Evolutionary conservation across 2,113 vertebrate genomes (phyloP), one percentile per base, ranked within the genome.

Genomic region (Piprites chloris): DNA sequence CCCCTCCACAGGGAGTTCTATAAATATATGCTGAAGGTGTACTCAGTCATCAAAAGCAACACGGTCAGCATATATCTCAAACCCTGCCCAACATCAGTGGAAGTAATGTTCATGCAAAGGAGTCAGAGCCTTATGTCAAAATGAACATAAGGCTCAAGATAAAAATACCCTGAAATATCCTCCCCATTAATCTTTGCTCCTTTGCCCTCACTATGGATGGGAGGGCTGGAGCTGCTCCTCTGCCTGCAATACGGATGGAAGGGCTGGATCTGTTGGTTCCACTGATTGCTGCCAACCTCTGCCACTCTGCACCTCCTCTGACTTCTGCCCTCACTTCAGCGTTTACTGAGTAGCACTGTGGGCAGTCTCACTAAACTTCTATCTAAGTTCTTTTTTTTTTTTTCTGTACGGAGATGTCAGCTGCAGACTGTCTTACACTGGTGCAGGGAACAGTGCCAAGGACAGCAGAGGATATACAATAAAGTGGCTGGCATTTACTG

Each of bases 281-380:
- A 55, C 53, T 0, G 8, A 16, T 2, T 74, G 37, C 41, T 72
- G 39, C 33, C 66, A 90, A 52, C 2, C 27, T 78, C 42, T 92
- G 26, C 8, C 17, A 30, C 4, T 35, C 8, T 5, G 0, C 28
- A 59, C 23, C 27, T 74, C 46, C 55, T 90, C 56, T 4, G 2
- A 27, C 21, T 28, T 47, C 53, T 50, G 37, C 28, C 32, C 37
- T 47, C 18, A 1, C 41, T 92, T 53, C 2, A 1, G 13, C 0
- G 0, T 30, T 30, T 68, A 26, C 52, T 3, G 0, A 0, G 1
- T 1, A 33, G 9, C 39, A 13, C 21, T 3, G 7, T 2, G 8
- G 42, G 21, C 39, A 33, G 22, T 6, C 17, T 37, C 5, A 2
- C 49, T 61, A 39, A 83, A 32, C 39, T 30, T 55, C 37, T 28